Conservation (phyloP, 2,797 vertebrate species). For the Hydrolagus colliei region DNA sequence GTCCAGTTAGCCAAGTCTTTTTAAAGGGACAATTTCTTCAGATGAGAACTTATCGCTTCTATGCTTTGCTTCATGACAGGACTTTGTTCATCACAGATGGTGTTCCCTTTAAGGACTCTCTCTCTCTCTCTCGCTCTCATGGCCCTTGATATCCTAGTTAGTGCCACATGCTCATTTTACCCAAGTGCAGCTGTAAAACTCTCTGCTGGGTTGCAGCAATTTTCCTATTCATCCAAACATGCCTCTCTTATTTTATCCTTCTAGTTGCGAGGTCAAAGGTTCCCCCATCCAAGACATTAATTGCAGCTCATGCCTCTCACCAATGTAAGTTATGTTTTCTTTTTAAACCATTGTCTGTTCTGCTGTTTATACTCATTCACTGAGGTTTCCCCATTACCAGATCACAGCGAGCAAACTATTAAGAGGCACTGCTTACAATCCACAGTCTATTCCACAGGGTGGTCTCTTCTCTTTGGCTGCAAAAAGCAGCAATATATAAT, state of each 20-base stretch:
- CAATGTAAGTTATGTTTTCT: conserved; percentile 3
- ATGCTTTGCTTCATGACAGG: background rate
- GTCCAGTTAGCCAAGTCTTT: too few species aligned
- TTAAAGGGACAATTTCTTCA: too few species aligned
- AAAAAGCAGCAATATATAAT: background rate
- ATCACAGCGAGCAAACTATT: background rate
- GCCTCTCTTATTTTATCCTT: background rate
- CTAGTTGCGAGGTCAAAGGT: conserved; percentile 20
- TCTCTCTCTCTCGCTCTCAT: background rate
- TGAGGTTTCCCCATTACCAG: conserved; percentile 13
- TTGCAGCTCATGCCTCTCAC: conserved; percentile 21
- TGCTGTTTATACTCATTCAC: background rate
- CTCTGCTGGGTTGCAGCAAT: conserved; percentile 13
- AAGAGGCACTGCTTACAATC: background rate
- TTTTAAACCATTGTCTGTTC: conserved; percentile 9
- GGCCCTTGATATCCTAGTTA: background rate
- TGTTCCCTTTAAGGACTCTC: background rate
- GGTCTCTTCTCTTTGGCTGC: background rate
- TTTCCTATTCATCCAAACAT: background rate
- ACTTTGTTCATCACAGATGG: background rate
- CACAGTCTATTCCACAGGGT: background rate
- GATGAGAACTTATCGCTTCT: background rate
- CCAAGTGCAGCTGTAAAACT: background rate
- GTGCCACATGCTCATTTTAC: conserved; percentile 8
- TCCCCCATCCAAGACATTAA: conserved; percentile 15